A percentile compares a stretch with the other conserved stretches of the same genome.
Conservation (phyloP, 2,888 invertebrate genomes). For the Pyrochroa serraticornis region DNA sequence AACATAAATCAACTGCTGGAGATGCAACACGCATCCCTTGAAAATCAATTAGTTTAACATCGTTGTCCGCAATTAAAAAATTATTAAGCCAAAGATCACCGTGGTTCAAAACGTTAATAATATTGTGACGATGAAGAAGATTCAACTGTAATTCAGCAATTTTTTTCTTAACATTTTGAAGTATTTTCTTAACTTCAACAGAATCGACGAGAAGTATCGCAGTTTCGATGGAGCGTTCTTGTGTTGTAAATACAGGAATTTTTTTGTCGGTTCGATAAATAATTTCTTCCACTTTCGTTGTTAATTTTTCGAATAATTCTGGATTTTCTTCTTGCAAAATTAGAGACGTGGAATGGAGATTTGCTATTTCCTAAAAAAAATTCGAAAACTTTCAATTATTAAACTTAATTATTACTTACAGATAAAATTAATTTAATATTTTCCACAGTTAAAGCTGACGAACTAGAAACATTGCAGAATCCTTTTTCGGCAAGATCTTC, state of each 20-base stretch:
- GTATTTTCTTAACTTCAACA: neutral
- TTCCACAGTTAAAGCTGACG: neutral
- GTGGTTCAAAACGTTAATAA: neutral
- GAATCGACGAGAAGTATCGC: neutral
- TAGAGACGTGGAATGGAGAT: neutral
- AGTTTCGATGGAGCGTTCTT: neutral
- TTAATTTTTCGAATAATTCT: neutral
- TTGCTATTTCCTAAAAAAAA: neutral
- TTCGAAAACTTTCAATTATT: neutral
- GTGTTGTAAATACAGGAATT: neutral
- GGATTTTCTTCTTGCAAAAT: neutral
- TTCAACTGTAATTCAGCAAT: neutral
- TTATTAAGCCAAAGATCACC: neutral
- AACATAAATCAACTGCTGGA: constrained; percentile 4
- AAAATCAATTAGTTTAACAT: constrained; percentile 1
- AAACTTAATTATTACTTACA: neutral
- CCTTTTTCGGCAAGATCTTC: neutral
- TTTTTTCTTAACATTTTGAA: neutral
- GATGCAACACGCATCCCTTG: constrained; percentile 5
- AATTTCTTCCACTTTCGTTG: neutral
- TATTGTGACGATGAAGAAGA: neutral
- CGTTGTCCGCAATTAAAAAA: neutral
- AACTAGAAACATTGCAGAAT: neutral
- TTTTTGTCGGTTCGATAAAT: neutral
- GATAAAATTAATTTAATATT: neutral